Base-by-base conservation (phyloP, 2,113 vertebrate species). In the Gasterosteus nipponicus region DNA sequence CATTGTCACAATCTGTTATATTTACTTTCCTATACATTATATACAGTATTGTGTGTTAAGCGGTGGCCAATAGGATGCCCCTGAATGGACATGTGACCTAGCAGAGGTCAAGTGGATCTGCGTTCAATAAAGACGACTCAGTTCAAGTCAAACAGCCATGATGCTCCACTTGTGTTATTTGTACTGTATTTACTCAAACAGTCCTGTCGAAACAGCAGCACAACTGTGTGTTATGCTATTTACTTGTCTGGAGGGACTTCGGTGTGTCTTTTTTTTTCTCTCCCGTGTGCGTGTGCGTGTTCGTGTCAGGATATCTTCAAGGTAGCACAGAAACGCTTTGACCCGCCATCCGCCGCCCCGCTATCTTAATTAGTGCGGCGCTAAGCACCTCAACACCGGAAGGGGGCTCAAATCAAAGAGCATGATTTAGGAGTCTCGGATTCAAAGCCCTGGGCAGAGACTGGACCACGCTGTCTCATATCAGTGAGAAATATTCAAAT, bases 401-500 rank as follows among this genome's bases (percentile, higher is more conserved):
- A 89, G 83, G 81, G 82, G 87, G 80, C 77, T 71, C 68, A 88
- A 93, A 94, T 94, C 93, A 95, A 94, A 94, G 93, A 88, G 87
- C 89, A 93, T 93, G 89, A 92, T 94, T 92, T 87, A 93, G 86
- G 78, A 91, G 90, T 89, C 77, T 86, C 69, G 83, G 86, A 89
- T 93, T 95, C 91, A 94, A 94, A 94, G 93, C 86, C 83, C 77
- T 73, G 88, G 89, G 90, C 92, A 86, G 81, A 86, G 83, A 88
- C 92, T 82, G 90, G 92, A 91, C 92, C 80, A 75, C 75, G 74
- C 91, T 69, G 85, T 93, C 92, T 94, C 91, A 93, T 94, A 90
- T 94, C 84, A 87, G 75, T 88, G 83, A 88, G 92, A 93, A 92
- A 94, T 93, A 94, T 94, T 94, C 89, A 94, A 93, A 94, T 93